Base-by-base conservation (phyloP, 2,888 invertebrate genomes). In the Lochmaea capreae region DNA sequence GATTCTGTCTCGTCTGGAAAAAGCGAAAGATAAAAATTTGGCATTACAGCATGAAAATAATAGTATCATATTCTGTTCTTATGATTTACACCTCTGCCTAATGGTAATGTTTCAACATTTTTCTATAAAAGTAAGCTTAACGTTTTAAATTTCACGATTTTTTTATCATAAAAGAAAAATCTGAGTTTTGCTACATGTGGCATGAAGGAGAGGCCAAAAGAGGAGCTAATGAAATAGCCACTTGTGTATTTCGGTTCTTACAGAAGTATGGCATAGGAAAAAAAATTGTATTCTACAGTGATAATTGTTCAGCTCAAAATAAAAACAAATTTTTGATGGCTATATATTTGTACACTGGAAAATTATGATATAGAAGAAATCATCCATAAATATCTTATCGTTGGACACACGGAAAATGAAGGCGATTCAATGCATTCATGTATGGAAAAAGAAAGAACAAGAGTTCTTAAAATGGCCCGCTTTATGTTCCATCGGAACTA, bases 141-240 rank as follows among this genome's bases (percentile, higher is more conserved):
- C 52, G 77, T 79, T 14, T 43, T 3, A 1, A 26, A 26, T 26
- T 26, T 26, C 42, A 43, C 42, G 11, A 43, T n/a, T n/a, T 43
- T 4, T 43, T 43, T 6, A 43, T 3, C 42, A 43, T 11, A 43
- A 43, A 43, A 46, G 78, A 74, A 33, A 73, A 81, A 74, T 72
- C 81, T 77, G 79, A 78, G 63, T 75, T 75, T 65, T 82, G 81
- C 71, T 80, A 77, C 75, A 65, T 79, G 63, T 79, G 80, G 81
- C 76, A 83, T 76, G 81, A 84, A 72, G 80, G 75, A 26, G 78
- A 83, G 75, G 81, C 79, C 22, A 79, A 82, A 72, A 78, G 82
- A 65, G 81, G 82, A 67, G 80, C 77, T 75, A 80, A 80, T 65
- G 81, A 83, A 80, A 81, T 83, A 68, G 76, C 75, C 33, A 65